Conservation (phyloP, 2,113 vertebrate species). For the Crypturellus undulatus region DNA sequence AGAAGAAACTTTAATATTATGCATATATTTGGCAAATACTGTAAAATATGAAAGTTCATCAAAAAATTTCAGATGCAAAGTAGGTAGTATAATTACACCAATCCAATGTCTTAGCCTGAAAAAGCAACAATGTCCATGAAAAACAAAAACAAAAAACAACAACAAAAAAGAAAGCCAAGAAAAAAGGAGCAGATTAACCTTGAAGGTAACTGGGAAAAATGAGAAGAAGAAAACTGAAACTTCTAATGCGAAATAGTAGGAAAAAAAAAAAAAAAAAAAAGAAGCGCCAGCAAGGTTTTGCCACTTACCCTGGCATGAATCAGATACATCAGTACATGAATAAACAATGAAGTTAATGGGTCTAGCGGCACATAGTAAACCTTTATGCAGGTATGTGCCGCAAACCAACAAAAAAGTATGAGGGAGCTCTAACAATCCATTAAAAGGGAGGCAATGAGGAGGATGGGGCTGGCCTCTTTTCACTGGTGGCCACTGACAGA, state of each 20-base stretch:
- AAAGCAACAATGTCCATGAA: not conserved
- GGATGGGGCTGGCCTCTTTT: too few relatives aligned
- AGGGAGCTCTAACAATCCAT: not conserved
- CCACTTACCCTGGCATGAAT: rapidly evolving
- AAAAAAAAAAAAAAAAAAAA: not conserved
- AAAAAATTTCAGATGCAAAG: not conserved
- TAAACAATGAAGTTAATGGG: not conserved
- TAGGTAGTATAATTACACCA: not conserved
- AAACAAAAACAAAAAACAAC: not conserved
- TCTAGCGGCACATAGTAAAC: rapidly evolving
- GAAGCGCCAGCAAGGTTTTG: not conserved
- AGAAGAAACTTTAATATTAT: not conserved
- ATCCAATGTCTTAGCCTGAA: not conserved
- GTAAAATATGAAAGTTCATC: not conserved
- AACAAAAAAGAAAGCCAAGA: not conserved
- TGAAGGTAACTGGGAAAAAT: not conserved
- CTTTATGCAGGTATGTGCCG: not conserved
- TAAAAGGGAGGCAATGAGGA: too few relatives aligned
- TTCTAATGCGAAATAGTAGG: not conserved
- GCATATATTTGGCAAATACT: not conserved
- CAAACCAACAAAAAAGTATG: not conserved
- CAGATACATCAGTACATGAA: not conserved
- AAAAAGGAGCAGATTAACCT: not conserved
- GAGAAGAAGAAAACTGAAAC: not conserved
- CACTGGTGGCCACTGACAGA: too few relatives aligned